Percentiles rank a stretch among this genome's conserved stretches.
Evolutionary conservation across 2,113 vertebrate species (phyloP).

Genomic region (Gymnorhina tibicen): DNA sequence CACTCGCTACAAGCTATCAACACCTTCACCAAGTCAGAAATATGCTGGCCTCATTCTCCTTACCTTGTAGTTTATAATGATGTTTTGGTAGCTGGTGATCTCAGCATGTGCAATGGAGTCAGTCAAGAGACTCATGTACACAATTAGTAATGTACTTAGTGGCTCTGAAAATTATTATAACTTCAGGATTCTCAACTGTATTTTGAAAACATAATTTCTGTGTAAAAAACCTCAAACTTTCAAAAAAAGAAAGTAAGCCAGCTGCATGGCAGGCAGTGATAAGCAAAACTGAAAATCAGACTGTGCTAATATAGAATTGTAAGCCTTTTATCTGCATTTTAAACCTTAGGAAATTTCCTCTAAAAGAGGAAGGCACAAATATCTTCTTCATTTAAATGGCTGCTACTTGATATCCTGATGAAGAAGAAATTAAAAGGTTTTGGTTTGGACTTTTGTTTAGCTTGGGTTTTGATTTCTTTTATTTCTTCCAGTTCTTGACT

Average conservation of each 20-base stretch:
- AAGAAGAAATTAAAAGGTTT: not conserved
- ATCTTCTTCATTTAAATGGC: slow-evolving; percentile 2
- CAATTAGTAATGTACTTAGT: slow-evolving; percentile 14
- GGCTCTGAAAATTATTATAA: slow-evolving; percentile 4
- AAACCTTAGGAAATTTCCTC: slow-evolving; percentile 8
- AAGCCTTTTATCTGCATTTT: slow-evolving; percentile 16
- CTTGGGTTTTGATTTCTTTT: not conserved
- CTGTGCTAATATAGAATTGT: not conserved
- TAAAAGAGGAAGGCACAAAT: not conserved
- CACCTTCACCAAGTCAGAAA: slow-evolving; percentile 26
- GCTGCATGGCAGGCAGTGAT: slow-evolving; percentile 45
- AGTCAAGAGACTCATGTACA: not conserved
- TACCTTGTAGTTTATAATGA: slow-evolving; percentile 25
- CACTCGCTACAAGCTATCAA: slow-evolving; percentile 27
- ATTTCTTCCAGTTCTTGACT: not conserved
- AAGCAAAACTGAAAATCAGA: slow-evolving; percentile 45
- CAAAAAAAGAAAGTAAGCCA: slow-evolving; percentile 11
- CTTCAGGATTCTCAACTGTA: not conserved
- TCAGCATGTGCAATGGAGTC: not conserved
- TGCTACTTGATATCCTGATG: not conserved
- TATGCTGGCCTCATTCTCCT: not conserved
- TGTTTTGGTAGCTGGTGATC: slow-evolving; percentile 39
- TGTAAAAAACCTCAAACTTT: slow-evolving; percentile 46
- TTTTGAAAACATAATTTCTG: slow-evolving; percentile 51
- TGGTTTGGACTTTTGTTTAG: not conserved